Percentiles rank a stretch among this genome's conserved stretches.
Evolutionary conservation across 2,888 invertebrate species (phyloP).

Genomic region (Strigamia transsilvanica): DNA sequence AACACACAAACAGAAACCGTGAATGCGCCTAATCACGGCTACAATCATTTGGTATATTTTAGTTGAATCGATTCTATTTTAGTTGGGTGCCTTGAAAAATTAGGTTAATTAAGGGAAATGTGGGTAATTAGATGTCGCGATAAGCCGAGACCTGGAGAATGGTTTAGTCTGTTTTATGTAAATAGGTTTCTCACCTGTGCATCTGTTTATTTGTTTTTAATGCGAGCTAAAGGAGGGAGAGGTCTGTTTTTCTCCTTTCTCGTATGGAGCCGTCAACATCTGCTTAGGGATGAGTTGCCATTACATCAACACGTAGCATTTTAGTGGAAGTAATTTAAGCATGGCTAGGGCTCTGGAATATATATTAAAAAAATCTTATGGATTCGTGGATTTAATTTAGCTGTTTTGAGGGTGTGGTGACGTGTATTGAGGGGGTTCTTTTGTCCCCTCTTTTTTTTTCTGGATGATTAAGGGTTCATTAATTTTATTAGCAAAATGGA

Average conservation of each 20-base stretch:
- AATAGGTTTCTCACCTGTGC: neutral
- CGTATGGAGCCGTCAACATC: constrained; percentile 14
- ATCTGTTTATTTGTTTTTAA: constrained; percentile 20
- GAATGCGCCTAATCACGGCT: too few species aligned
- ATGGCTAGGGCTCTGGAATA: neutral
- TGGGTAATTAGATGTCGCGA: neutral
- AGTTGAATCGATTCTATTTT: too few species aligned
- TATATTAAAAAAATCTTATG: neutral
- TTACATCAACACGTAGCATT: constrained; percentile 23
- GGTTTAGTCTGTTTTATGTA: neutral
- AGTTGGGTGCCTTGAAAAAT: neutral
- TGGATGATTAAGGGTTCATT: neutral
- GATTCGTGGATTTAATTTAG: neutral
- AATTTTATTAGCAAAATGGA: constrained; percentile 1
- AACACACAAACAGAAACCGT: too few species aligned
- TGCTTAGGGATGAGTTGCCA: constrained; percentile 2
- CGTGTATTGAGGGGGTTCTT: neutral
- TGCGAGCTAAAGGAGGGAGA: neutral
- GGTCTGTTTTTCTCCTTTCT: constrained; percentile 16
- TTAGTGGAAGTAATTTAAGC: constrained; percentile 4
- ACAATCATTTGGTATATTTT: too few species aligned
- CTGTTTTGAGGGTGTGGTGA: neutral
- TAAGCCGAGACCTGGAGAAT: neutral
- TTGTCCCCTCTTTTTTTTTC: neutral
- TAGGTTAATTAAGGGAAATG: neutral